Evolutionary conservation across 1,140 invertebrate genomes (phyloP), one percentile per base, ranked within the genome.

Genomic region (Papilio polyxenes): DNA sequence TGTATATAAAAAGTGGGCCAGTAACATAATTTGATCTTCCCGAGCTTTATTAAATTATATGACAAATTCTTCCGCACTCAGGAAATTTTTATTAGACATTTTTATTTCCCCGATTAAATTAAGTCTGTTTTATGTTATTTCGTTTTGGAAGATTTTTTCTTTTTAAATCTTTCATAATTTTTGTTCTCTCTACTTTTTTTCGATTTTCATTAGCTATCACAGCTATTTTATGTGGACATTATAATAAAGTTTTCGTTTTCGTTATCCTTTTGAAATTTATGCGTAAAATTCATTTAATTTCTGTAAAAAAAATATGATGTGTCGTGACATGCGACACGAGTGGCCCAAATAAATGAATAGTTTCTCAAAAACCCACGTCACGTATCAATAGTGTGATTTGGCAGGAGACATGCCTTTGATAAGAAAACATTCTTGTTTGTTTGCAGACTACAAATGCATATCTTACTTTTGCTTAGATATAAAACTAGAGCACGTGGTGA

Each of bases 41-140:
- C 65, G 31, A 72, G 65, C 65, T 72, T 72, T 72, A 72, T 72
- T 72, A 72, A 72, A 72, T 72, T 72, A 72, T 72, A 37, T 72
- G 23, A 72, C 65, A 72, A 72, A 72, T 72, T 72, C 11, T 72
- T 72, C 65, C 65, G 65, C 65, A 72, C 65, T 72, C 65, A 72
- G 31, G 65, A 72, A 72, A 72, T 72, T 72, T 31, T 72, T 72
- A 72, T 72, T 72, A 72, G 65, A 72, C 65, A 37, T 72, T 72
- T 69, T 72, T 72, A 72, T 37, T 37, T 72, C 65, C 65, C 31
- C 65, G 65, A 72, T 72, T 72, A 72, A 72, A 72, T 72, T 72
- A 72, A 72, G 31, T 72, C 65, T 72, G 65, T 31, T 72, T 72
- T 72, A 72, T 72, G 65, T 72, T 40, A 72, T 72, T 72, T 72